Base-by-base conservation (phyloP, 2,888 invertebrate genomes). In the Diploptera punctata region DNA sequence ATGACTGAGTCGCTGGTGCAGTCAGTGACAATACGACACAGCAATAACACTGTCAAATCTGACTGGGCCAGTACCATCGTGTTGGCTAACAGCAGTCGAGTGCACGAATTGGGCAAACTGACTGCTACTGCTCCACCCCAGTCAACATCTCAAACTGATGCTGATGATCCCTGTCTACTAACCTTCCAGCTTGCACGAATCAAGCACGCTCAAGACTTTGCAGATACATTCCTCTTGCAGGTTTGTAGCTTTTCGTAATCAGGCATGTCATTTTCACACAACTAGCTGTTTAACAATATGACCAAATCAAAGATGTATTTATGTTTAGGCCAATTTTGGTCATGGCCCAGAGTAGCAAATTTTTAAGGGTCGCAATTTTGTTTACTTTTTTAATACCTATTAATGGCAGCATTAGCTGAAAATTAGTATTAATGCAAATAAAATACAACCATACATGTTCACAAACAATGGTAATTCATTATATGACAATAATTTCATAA, bases 161-260 rank as follows among this genome's bases (percentile, higher is more conserved):
- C 16, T 67, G 68, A 78, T 24, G 79, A 82, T 75, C 75, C 77
- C 1, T 84, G 84, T 74, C 77, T 82, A 69, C 82, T 82, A 72
- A 80, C 82, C 74, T 83, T 83, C 76, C 82, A 83, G 71, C 79
- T 85, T 5, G 80, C 81, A 19, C 78, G 85, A 61, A 81, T 85
- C 16, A 83, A 83, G 76, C 82, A 85, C 71, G 79, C 83, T 0
- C 82, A 84, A 75, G 82, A 81, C 65, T 85, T 86, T 76, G 83
- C 84, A 10, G 81, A 82, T 31, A 81, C 82, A 31, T 86, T 84
- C 75, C 78, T 86, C 31, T 77, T 85, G 38, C 83, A 83, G 81
- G 84, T 85, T 77, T 2, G 57, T 57, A 57, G 10, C 7, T 33
- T n/a, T n/a, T n/a, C n/a, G n/a, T n/a, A n/a, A n/a, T n/a, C n/a